Evolutionary conservation across 2,888 invertebrate genomes (phyloP).

Genomic region (Argyresthia albistria): DNA sequence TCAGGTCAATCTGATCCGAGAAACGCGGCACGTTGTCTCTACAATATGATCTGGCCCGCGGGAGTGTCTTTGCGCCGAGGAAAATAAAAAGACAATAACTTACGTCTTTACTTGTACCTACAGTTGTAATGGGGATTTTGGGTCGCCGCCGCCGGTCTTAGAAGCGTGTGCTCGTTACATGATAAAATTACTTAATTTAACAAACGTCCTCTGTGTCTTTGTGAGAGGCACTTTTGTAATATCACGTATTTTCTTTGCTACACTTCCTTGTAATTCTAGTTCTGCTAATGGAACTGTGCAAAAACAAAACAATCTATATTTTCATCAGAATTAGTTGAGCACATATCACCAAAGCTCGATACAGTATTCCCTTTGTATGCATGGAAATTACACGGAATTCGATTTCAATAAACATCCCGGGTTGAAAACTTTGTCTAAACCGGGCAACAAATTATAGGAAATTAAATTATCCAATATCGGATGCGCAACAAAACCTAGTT

Average conservation of each 20-base stretch:
- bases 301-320: too few species aligned
- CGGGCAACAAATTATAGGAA: constrained; percentile 3
- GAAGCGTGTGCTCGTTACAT: too few species aligned
- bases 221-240: too few species aligned
- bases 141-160: background rate
- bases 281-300: too few species aligned
- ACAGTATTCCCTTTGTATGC: too few species aligned
- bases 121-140: background rate
- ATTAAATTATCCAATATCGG: constrained; percentile 17
- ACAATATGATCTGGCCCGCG: constrained; percentile 50
- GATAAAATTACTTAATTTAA: too few species aligned
- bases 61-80: constrained; percentile 42
- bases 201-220: too few species aligned
- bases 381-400: too few species aligned
- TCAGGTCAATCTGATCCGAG: constrained; percentile 35
- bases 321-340: too few species aligned
- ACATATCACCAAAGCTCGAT: too few species aligned
- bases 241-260: too few species aligned
- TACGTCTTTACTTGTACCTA: constrained; percentile 17
- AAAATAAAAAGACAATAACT: constrained; percentile 61
- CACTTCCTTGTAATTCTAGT: too few species aligned
- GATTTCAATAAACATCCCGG: background rate
- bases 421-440: background rate
- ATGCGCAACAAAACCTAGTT: constrained; percentile 25
- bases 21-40: constrained; percentile 46